phyloP scores from a whole-genome alignment of 53 echinoderm and acorn worm species.

The Apostichopus leukothele region DNA sequence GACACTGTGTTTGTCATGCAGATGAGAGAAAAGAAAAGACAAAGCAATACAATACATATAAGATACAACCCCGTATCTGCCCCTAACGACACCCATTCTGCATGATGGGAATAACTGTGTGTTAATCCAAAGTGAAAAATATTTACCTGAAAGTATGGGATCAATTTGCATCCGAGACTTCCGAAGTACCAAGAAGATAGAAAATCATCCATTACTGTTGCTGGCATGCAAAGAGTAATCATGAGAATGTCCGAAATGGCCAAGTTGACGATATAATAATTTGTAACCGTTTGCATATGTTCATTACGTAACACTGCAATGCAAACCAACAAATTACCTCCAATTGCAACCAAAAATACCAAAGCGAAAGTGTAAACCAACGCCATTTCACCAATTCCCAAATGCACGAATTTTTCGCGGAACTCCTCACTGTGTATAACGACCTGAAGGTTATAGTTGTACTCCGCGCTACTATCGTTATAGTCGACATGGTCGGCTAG shows the following conservation, averaged over 20 bases:
- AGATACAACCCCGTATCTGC: no score
- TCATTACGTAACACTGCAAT: slow-evolving; percentile 86
- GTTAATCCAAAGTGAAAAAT: no score
- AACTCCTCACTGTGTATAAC: slow-evolving; percentile 16
- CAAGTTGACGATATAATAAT: slow-evolving; percentile 93
- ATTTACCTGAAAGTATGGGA: slow-evolving; percentile 88
- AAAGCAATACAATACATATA: no score
- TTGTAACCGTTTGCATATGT: slow-evolving; percentile 94
- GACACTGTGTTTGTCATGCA: no score
- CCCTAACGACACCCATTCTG: no score
- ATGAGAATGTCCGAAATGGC: slow-evolving; percentile 90
- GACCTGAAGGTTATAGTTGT: not conserved
- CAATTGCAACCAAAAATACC: slow-evolving; percentile 71
- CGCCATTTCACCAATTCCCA: slow-evolving; percentile 68
- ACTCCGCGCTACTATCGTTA: not conserved
- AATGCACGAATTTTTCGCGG: slow-evolving; percentile 51
- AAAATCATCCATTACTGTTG: slow-evolving; percentile 64
- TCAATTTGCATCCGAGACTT: slow-evolving; percentile 61
- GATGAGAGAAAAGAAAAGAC: no score
- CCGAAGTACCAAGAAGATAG: slow-evolving; percentile 86
- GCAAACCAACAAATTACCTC: slow-evolving; percentile 82
- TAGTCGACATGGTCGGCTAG: no score
- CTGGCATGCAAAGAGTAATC: slow-evolving; percentile 73
- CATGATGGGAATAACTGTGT: no score
- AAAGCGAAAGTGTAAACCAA: slow-evolving; percentile 61